A percentile compares a stretch with the other conserved stretches of the same genome.
These are phyloP conservation scores for Rhagonycha lutea DNA, from an alignment of 2,888 invertebrate species.

Conservation along the genomic window DNA sequence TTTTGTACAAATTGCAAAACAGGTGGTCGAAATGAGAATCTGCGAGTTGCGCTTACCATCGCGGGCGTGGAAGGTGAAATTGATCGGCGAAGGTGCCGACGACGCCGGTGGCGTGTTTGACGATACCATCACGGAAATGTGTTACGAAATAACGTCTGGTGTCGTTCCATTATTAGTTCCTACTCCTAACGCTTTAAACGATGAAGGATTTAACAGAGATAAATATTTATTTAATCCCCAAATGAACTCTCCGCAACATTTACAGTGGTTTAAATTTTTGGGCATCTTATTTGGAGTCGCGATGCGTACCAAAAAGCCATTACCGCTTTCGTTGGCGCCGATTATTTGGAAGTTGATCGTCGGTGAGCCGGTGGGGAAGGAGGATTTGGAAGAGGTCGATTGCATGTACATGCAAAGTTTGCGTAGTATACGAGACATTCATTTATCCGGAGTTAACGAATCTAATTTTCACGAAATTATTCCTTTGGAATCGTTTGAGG, in stretches of 20 bases:
- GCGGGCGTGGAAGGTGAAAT: conserved; percentile 68
- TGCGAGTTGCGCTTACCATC: conserved; percentile 64
- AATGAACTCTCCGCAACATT: conserved; percentile 58
- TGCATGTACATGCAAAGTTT: conserved; percentile 63
- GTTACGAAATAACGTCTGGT: conserved; percentile 64
- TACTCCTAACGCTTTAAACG: conserved; percentile 65
- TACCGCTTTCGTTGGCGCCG: conserved; percentile 66
- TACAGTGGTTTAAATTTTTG: conserved; percentile 65
- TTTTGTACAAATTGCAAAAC: conserved; percentile 65
- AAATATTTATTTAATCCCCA: conserved; percentile 65
- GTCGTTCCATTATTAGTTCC: conserved; percentile 63
- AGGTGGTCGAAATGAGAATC: conserved; percentile 63
- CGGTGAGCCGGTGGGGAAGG: conserved; percentile 61
- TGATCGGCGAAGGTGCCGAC: conserved; percentile 69
- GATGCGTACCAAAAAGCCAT: conserved; percentile 67
- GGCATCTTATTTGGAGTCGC: conserved; percentile 68
- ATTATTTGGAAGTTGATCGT: conserved; percentile 67
- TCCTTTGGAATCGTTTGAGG: conserved; percentile 66
- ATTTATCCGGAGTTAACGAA: conserved; percentile 63
- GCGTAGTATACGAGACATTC: conserved; percentile 63
- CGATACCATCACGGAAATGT: conserved; percentile 72
- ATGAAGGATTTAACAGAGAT: conserved; percentile 66
- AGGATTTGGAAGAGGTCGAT: conserved; percentile 66
- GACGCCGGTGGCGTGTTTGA: conserved; percentile 73
- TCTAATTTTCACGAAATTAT: conserved; percentile 64